Conservation (phyloP, 1,140 invertebrate species). For the Pemphigus obesinymphae region DNA sequence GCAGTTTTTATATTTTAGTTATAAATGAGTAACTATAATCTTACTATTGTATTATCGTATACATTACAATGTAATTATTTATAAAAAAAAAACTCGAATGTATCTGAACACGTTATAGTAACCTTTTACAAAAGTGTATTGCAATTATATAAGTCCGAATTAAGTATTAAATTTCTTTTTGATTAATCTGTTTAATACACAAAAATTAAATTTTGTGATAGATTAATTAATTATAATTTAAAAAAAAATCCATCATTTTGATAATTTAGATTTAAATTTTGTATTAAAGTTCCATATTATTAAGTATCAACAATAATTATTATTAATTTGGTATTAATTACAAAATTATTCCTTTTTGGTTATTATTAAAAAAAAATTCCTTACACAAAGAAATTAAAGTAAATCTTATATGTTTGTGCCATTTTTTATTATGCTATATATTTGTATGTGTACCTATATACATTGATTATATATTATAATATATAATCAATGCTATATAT, state of each 20-base stretch:
- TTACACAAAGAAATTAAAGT: background rate
- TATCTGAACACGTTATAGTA: background rate
- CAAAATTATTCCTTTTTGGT: background rate
- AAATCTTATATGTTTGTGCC: background rate
- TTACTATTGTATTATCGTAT: background rate
- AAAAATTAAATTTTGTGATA: background rate
- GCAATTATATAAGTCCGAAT: background rate
- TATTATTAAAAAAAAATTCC: background rate
- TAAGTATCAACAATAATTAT: background rate
- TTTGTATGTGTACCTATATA: background rate
- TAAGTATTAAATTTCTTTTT: background rate
- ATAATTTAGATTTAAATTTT: background rate
- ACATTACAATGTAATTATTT: background rate
- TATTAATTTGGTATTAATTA: background rate
- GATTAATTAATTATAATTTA: background rate
- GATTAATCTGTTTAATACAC: background rate
- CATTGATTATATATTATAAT: background rate
- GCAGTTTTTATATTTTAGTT: constrained; percentile 14
- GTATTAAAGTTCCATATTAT: background rate
- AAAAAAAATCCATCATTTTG: background rate
- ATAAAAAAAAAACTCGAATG: background rate
- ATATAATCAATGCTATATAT: background rate
- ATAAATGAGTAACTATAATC: constrained; percentile 14
- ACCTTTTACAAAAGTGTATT: background rate
- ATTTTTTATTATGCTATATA: constrained; percentile 1